Evolutionary conservation across 1,140 invertebrate species (phyloP).

Genomic region (Aricia agestis): DNA sequence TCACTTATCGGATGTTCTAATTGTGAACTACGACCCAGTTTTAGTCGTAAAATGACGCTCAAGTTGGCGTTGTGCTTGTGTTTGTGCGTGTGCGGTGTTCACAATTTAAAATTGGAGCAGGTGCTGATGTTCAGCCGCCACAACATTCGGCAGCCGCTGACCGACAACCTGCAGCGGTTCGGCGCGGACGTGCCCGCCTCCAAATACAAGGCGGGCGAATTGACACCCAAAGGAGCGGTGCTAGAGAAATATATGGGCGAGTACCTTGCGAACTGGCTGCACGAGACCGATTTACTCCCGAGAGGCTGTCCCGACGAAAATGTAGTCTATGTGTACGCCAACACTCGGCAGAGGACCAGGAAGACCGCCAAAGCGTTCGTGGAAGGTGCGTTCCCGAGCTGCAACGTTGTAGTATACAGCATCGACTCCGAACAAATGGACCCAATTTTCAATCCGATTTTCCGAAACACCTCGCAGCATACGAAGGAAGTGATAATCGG

Average conservation of each 20-base stretch:
- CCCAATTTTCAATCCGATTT: conserved; percentile 50
- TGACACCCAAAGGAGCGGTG: conserved; percentile 45
- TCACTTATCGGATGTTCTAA: background rate
- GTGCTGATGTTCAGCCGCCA: conserved; percentile 58
- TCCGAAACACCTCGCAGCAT: conserved; percentile 37
- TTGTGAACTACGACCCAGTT: background rate
- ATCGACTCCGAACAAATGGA: conserved; percentile 42
- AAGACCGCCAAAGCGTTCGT: conserved; percentile 51
- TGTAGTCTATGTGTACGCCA: conserved; percentile 47
- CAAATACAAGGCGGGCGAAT: conserved; percentile 34
- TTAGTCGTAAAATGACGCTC: conserved; percentile 1
- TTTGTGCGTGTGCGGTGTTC: background rate
- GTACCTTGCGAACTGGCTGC: conserved; percentile 42
- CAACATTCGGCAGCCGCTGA: conserved; percentile 56
- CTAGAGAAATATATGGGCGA: conserved; percentile 48
- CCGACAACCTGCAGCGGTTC: conserved; percentile 33
- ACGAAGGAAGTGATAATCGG: conserved; percentile 37
- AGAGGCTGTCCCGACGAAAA: conserved; percentile 39
- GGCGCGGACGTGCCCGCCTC: conserved; percentile 28
- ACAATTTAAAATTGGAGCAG: conserved; percentile 42
- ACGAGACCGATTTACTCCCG: conserved; percentile 35
- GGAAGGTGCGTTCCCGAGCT: conserved; percentile 44
- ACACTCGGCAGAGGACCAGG: conserved; percentile 47
- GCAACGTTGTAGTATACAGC: conserved; percentile 40
- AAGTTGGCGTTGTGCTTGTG: background rate